Evolutionary conservation across 2,888 invertebrate genomes (phyloP).

Genomic region (Drosophila melanosoma): DNA sequence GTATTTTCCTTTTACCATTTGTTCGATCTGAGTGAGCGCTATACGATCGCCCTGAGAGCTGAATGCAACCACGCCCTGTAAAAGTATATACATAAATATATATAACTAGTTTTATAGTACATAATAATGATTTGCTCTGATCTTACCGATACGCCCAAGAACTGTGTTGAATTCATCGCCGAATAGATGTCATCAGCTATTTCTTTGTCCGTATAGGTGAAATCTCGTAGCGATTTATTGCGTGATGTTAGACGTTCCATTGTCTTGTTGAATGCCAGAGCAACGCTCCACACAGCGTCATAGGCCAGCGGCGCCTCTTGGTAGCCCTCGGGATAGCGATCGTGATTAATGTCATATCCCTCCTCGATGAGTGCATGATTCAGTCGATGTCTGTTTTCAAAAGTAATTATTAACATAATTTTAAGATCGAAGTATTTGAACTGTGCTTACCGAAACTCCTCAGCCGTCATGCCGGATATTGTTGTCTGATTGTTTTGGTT

Average conservation of each 20-base stretch:
- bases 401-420: neutral
- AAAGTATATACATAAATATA: conserved; percentile 23
- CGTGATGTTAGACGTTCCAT: conserved; percentile 92
- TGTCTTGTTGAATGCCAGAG: conserved; percentile 98
- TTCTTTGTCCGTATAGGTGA: conserved; percentile 97
- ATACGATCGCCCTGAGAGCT: conserved; percentile 99
- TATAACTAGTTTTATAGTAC: neutral
- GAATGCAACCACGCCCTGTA: conserved; percentile 98
- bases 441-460: conserved; percentile 90
- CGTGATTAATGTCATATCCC: conserved; percentile 94
- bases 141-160: conserved; percentile 98
- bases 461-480: conserved; percentile 97
- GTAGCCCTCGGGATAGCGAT: conserved; percentile 96
- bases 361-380: conserved; percentile 92
- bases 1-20: conserved; percentile 97
- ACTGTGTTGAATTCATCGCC: conserved; percentile 99
- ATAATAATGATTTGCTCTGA: no score
- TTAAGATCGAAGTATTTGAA: neutral
- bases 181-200: conserved; percentile 98
- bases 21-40: conserved; percentile 99
- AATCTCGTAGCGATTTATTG: conserved; percentile 95
- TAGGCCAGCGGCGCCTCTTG: conserved; percentile 99
- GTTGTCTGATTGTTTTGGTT: conserved; percentile 98
- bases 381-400: conserved; percentile 88
- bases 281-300: conserved; percentile 99